Evolutionary conservation across 2,113 vertebrate genomes (phyloP), one percentile per base, ranked within the genome.

Genomic region (Corydoras sp.): DNA sequence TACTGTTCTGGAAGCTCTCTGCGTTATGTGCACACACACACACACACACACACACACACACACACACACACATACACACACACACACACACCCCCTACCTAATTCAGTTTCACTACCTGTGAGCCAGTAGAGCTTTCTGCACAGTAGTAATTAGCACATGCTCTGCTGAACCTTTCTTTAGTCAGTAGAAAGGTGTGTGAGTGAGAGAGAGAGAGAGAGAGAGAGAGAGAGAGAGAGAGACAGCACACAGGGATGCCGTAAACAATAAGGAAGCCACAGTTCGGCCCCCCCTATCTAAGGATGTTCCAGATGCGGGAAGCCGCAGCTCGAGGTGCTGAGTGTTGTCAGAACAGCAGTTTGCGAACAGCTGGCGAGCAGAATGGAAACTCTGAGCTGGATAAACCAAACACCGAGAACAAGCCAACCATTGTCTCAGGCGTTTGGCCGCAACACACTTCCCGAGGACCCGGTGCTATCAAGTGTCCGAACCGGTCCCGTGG

Each of bases 321-420:
- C 67, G 18, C 62, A 72, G 35, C 54, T 50, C 29, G 31, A 5
- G 9, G 55, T 58, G 60, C 24, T 58, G 59, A 69, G 32, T 66
- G 62, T 18, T 63, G 68, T 61, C 32, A 48, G 63, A 60, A 62
- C 70, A 71, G 54, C 59, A 68, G 68, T 68, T 64, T 53, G 53
- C 73, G 63, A 62, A 68, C 30, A 18, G 15, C 70, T 78, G 76
- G 72, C 76, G 30, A 62, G 53, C 63, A 9, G 51, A 58, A 67
- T 77, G 76, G 76, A 77, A 77, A 77, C 68, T 74, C 59, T 77
- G 58, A 77, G 58, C 58, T 62, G 60, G 64, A 51, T 53, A 67
- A 58, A 67, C 64, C 72, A 54, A 65, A 61, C 72, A 55, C 54
- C 67, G 61, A n/a, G 54, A 68, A 67, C 72, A 68, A 67, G 72